These are phyloP conservation scores for Geococcyx californianus DNA, from an alignment of 2,113 vertebrate genomes.

Conservation along the genomic window DNA sequence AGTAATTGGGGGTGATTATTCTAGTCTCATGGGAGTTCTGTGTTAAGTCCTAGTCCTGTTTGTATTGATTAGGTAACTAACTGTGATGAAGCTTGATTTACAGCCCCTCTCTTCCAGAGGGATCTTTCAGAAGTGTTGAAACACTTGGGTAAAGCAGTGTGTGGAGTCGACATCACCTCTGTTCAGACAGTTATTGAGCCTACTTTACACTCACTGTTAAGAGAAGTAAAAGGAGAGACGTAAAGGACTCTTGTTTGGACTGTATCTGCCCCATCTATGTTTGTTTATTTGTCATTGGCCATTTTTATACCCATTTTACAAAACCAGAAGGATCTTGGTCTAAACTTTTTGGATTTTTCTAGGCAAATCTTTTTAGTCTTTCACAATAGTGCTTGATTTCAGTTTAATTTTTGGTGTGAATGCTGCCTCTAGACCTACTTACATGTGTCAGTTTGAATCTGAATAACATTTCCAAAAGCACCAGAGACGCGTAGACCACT, in stretches of 20 bases:
- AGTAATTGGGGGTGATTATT: conserved; percentile 26
- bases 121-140: background rate
- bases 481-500: background rate
- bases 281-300: background rate
- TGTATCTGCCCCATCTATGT: background rate
- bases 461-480: background rate
- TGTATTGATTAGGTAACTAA: conserved; percentile 10
- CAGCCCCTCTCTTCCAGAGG: background rate
- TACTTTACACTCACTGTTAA: background rate
- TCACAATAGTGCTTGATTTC: background rate
- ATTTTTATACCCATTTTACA: background rate
- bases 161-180: background rate
- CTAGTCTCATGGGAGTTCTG: background rate
- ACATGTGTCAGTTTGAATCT: background rate
- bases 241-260: background rate
- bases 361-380: background rate
- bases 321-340: background rate
- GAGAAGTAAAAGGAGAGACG: background rate
- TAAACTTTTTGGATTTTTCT: background rate
- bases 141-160: background rate
- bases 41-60: background rate
- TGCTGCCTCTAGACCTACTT: background rate
- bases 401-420: background rate
- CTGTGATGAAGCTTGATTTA: background rate
- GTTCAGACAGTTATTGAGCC: background rate